Conservation (phyloP, 2,888 invertebrate genomes). For the Scaeva pyrastri region DNA sequence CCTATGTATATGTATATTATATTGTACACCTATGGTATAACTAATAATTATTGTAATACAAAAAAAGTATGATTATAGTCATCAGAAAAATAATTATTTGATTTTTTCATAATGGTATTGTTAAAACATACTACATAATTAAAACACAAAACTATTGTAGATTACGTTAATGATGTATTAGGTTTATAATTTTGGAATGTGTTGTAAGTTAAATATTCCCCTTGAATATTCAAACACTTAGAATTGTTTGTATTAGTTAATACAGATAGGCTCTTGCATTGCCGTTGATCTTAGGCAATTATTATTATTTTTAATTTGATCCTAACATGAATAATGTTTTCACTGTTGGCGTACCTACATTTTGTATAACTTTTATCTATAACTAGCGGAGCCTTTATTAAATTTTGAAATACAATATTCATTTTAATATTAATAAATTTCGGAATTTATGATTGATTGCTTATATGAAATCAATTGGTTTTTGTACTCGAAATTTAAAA, state of each 20-base stretch:
- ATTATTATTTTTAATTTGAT: not conserved
- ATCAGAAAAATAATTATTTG: not conserved
- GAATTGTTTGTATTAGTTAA: not conserved
- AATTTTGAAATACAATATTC: not conserved
- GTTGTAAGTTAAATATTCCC: not conserved
- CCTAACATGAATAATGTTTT: not conserved
- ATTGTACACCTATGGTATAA: not conserved
- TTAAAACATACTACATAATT: not conserved
- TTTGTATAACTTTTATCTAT: not conserved
- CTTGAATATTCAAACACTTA: not conserved
- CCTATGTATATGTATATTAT: no score
- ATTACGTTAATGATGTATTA: not conserved
- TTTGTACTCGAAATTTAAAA: no score
- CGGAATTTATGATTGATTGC: no score
- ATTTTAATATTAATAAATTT: no score
- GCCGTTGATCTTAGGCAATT: conserved; percentile 2
- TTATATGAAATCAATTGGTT: not conserved
- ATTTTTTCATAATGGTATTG: conserved; percentile 1
- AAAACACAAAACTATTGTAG: not conserved
- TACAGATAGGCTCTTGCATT: not conserved
- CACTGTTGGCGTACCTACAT: not conserved
- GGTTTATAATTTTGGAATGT: not conserved
- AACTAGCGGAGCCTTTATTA: not conserved
- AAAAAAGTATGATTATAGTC: no score
- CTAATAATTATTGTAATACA: not conserved